Base-by-base conservation (phyloP, 2,797 vertebrate genomes). In the Enteromius radiatus region DNA sequence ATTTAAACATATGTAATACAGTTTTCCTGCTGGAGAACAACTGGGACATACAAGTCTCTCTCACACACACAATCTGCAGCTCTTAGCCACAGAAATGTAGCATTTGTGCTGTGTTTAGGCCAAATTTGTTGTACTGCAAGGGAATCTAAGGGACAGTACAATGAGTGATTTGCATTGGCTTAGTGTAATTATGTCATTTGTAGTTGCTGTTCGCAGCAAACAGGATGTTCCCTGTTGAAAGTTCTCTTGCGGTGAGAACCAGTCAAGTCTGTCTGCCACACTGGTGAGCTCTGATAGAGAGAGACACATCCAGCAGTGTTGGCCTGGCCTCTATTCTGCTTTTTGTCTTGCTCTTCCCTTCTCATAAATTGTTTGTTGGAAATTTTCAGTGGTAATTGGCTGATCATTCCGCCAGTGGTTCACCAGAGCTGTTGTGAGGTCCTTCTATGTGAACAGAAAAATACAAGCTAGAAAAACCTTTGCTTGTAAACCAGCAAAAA, bases 121-220 rank as follows among this genome's bases (percentile, higher is more conserved):
- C 64, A 91, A 94, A 93, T 93, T 93, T 91, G 91, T 91, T 87
- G 89, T 89, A 91, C 90, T 91, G 90, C 90, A 90, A 90, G 84
- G 52, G 63, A 91, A 91, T 92, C 92, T 88, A 84, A 33, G 61
- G 84, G 89, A 92, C 89, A 56, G 90, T 91, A 89, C 91, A 74
- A 74, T 49, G 52, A 80, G 68, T 80, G 79, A 31, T 82, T 92
- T 90, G 88, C 86, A 78, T 73, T 82, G 91, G 88, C 90, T 91
- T 89, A 78, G 83, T 92, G 90, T 92, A 91, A 94, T 94, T 94
- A 93, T 92, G 90, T 93, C 92, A 94, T 95, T 94, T 94, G 94
- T 95, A 91, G 73, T 87, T 86, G 80, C 91, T 89, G 86, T 89
- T 92, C 89, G 86, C 79, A 89, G 89, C 90, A 93, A 92, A 93